A percentile compares a stretch with the other conserved stretches of the same genome.
Evolutionary conservation across 2,888 invertebrate species (phyloP).

Genomic region (Plebejus melissa): DNA sequence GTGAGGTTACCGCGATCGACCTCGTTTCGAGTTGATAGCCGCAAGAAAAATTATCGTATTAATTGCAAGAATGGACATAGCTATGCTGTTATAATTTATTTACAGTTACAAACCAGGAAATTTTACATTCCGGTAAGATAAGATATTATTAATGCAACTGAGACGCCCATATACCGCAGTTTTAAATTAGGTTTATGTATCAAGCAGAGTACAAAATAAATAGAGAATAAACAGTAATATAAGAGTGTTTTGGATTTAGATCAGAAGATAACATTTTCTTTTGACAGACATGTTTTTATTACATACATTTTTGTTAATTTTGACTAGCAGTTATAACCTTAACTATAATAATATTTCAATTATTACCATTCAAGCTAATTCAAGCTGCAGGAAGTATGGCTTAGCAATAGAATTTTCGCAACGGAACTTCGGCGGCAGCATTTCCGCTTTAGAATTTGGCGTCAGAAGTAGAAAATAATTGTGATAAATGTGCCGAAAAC

Average conservation of each 20-base stretch:
- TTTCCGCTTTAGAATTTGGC: background rate
- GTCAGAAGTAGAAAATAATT: background rate
- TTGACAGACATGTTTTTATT: too few species aligned
- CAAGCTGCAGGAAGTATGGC: background rate
- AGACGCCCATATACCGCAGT: background rate
- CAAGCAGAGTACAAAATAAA: background rate
- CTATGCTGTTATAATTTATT: constrained; percentile 15
- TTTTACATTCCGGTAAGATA: constrained; percentile 11
- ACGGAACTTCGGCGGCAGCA: background rate
- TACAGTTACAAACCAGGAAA: constrained; percentile 5
- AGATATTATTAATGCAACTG: constrained; percentile 1
- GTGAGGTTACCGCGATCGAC: background rate
- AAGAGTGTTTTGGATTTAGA: too few species aligned
- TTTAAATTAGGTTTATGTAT: background rate
- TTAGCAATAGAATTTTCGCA: background rate
- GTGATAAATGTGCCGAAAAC: background rate
- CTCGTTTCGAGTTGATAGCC: background rate
- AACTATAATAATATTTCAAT: too few species aligned
- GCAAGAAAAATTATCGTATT: constrained; percentile 21
- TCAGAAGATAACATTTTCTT: too few species aligned
- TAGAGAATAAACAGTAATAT: too few species aligned
- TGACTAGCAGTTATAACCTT: too few species aligned
- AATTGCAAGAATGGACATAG: constrained; percentile 5
- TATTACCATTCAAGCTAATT: too few species aligned
- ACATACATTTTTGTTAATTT: too few species aligned